Conservation (phyloP, 2,113 vertebrate species). For the Myotis brandtii region DNA sequence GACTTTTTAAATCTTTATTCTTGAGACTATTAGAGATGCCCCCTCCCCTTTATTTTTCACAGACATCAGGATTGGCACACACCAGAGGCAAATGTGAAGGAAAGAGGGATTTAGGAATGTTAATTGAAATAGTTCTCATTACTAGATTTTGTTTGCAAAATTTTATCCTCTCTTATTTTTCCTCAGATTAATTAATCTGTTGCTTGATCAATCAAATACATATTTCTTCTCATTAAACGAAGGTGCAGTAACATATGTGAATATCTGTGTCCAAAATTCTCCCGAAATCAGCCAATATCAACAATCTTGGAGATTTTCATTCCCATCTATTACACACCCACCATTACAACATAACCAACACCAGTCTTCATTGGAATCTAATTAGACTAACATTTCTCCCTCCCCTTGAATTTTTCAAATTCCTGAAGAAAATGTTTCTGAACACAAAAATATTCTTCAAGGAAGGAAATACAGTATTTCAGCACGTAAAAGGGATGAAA, state of each 20-base stretch:
- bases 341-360: not conserved
- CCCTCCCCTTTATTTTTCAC: not conserved
- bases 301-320: not conserved
- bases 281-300: not conserved
- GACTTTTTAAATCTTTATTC: not conserved
- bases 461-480: not conserved
- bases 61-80: not conserved
- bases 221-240: not conserved
- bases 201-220: not conserved
- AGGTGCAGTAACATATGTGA: not conserved
- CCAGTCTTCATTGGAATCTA: not conserved
- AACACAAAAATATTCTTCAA: not conserved
- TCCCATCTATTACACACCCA: not conserved
- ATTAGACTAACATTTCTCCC: not conserved
- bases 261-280: not conserved
- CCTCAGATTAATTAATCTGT: not conserved
- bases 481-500: not conserved
- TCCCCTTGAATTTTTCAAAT: constrained; percentile 47
- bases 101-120: not conserved
- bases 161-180: not conserved
- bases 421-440: constrained; percentile 8
- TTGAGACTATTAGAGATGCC: too few relatives aligned
- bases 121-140: not conserved
- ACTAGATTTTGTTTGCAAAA: not conserved
- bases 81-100: not conserved